Percentiles rank a stretch among this genome's conserved stretches.
phyloP scores from a whole-genome alignment of 2,888 invertebrate genomes.

The Diaperis boleti region DNA sequence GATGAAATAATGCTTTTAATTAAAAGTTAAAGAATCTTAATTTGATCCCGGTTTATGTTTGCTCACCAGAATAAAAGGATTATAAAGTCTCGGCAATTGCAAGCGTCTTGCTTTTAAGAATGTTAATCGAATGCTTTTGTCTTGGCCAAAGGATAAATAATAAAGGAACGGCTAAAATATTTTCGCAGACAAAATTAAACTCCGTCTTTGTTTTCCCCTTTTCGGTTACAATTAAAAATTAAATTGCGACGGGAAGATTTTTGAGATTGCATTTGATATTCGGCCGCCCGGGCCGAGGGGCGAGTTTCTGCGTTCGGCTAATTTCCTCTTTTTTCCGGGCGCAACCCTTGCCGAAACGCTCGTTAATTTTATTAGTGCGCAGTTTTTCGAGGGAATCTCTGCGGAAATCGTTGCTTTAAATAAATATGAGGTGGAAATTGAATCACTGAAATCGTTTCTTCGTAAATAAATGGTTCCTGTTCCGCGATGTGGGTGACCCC shows the following conservation, averaged over 20 bases:
- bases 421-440: too few species aligned
- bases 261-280: constrained; percentile 42
- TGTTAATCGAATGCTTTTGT: constrained; percentile 56
- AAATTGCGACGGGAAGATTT: constrained; percentile 41
- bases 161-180: constrained; percentile 49
- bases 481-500: too few species aligned
- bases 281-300: constrained; percentile 23
- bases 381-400: background rate
- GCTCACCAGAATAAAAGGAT: constrained; percentile 58
- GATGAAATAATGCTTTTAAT: constrained; percentile 62
- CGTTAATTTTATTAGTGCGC: constrained; percentile 42
- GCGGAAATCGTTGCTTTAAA: too few species aligned
- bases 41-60: constrained; percentile 60
- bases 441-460: too few species aligned
- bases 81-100: constrained; percentile 56
- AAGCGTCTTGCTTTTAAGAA: constrained; percentile 49
- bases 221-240: constrained; percentile 42
- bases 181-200: constrained; percentile 42
- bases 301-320: constrained; percentile 24
- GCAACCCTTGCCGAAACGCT: constrained; percentile 37
- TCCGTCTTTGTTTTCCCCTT: constrained; percentile 34
- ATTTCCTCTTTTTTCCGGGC: constrained; percentile 33
- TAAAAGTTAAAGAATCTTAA: constrained; percentile 63
- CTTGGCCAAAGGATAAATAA: constrained; percentile 52
- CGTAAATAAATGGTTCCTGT: too few species aligned